These are phyloP conservation scores for Drosophila kikkawai DNA, from an alignment of 1,140 invertebrate genomes.

Conservation along the genomic window DNA sequence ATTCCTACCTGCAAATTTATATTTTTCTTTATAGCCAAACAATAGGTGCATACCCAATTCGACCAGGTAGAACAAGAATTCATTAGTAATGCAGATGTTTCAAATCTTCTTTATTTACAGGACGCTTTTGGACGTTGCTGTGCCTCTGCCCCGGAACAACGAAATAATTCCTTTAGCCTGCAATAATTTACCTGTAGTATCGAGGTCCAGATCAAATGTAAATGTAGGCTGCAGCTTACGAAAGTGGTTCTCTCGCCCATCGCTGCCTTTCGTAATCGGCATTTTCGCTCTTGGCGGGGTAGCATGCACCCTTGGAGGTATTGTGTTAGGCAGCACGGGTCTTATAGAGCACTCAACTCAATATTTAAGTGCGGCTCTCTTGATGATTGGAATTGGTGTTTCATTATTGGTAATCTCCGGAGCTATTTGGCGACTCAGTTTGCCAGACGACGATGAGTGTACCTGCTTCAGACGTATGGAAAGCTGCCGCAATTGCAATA, in stretches of 20 bases:
- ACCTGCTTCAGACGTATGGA: constrained; percentile 75
- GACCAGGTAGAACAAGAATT: constrained; percentile 6
- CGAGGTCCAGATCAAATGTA: constrained; percentile 21
- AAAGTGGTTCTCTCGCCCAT: constrained; percentile 79
- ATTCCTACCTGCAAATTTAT: constrained; percentile 18
- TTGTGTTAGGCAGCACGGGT: constrained; percentile 79
- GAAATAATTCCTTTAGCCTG: constrained; percentile 13
- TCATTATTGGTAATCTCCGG: constrained; percentile 79
- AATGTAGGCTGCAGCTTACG: constrained; percentile 46
- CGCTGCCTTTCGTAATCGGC: constrained; percentile 81
- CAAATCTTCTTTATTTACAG: constrained; percentile 34
- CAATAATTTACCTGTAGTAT: constrained; percentile 21
- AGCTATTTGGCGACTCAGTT: constrained; percentile 76
- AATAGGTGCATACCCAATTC: background rate
- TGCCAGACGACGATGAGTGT: constrained; percentile 77
- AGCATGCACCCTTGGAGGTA: constrained; percentile 78
- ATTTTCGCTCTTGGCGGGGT: constrained; percentile 80
- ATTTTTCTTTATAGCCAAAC: background rate
- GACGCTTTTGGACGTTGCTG: constrained; percentile 53
- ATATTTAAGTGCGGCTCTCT: constrained; percentile 77
- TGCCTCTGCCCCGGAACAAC: constrained; percentile 49
- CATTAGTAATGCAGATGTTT: constrained; percentile 13
- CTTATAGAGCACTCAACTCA: constrained; percentile 81
- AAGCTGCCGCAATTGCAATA: constrained; percentile 78
- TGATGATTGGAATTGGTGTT: constrained; percentile 83